Conservation (phyloP, 2,113 vertebrate genomes). For the Cheilinus undulatus region DNA sequence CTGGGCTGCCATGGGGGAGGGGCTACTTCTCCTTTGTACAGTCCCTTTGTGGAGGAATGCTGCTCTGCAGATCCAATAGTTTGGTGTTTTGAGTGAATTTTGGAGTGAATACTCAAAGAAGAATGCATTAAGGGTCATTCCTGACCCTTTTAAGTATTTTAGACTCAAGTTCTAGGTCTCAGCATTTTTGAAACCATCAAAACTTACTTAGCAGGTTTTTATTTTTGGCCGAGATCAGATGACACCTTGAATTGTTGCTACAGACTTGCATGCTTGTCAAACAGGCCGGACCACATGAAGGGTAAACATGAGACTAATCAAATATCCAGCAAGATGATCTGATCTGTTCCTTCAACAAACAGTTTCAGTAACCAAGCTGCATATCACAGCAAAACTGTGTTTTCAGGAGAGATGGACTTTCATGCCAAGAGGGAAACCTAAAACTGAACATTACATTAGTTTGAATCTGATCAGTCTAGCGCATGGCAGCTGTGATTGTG, state of each 20-base stretch:
- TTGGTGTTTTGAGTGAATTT: constrained; percentile 28
- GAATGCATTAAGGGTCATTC: neutral
- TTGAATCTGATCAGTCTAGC: neutral
- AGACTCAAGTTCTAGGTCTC: neutral
- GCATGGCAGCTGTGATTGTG: neutral
- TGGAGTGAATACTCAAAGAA: constrained; percentile 13
- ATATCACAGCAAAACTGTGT: neutral
- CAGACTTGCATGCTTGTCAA: constrained; percentile 15
- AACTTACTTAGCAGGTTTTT: constrained; percentile 41
- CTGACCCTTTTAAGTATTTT: neutral
- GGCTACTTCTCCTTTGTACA: constrained; percentile 55
- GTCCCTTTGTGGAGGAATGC: constrained; percentile 65
- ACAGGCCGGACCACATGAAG: constrained; percentile 32
- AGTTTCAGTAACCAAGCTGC: constrained; percentile 1
- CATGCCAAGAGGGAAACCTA: neutral
- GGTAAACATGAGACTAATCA: constrained; percentile 16
- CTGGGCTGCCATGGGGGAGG: constrained; percentile 55
- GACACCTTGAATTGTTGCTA: constrained; percentile 7
- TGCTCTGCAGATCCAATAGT: constrained; percentile 42
- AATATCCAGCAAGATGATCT: constrained; percentile 9
- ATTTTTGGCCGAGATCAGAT: neutral
- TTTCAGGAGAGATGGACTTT: neutral
- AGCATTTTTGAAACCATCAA: neutral
- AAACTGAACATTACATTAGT: neutral
- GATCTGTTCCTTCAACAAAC: neutral